These are phyloP conservation scores for Papilio helenus DNA, from an alignment of 1,140 invertebrate species.

Conservation along the genomic window DNA sequence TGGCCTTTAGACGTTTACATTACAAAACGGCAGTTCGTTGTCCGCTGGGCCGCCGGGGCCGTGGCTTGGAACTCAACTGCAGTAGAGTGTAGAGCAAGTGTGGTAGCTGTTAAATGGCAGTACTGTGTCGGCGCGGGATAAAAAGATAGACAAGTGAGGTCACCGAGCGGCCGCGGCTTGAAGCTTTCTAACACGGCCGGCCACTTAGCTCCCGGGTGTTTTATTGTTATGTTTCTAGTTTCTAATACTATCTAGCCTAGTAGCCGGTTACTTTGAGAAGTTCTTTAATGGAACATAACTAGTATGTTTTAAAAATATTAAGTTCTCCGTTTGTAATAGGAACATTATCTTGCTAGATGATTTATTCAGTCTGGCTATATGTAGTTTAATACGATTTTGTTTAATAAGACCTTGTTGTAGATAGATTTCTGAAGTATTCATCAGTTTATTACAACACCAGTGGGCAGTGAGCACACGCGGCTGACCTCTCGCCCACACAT, in stretches of 20 bases:
- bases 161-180: not conserved
- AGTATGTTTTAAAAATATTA: no score
- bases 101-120: conserved; percentile 57
- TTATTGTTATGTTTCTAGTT: not conserved
- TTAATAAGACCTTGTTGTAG: no score
- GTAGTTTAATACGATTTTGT: no score
- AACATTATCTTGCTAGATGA: no score
- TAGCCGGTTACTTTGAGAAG: not conserved
- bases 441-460: no score
- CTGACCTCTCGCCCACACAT: not conserved
- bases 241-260: not conserved
- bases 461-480: not conserved
- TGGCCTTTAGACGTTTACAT: no score
- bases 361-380: no score
- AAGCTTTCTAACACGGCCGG: conserved; percentile 12
- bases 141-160: conserved; percentile 42
- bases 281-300: not conserved
- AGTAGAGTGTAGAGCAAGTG: conserved; percentile 32
- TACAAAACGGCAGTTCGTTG: not conserved
- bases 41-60: not conserved
- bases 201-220: conserved; percentile 14
- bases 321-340: no score
- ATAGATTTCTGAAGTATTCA: no score
- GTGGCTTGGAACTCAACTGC: not conserved
- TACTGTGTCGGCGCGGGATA: conserved; percentile 50